These are phyloP conservation scores for Toxostoma redivivum DNA, from an alignment of 2,113 vertebrate species.

Conservation along the genomic window DNA sequence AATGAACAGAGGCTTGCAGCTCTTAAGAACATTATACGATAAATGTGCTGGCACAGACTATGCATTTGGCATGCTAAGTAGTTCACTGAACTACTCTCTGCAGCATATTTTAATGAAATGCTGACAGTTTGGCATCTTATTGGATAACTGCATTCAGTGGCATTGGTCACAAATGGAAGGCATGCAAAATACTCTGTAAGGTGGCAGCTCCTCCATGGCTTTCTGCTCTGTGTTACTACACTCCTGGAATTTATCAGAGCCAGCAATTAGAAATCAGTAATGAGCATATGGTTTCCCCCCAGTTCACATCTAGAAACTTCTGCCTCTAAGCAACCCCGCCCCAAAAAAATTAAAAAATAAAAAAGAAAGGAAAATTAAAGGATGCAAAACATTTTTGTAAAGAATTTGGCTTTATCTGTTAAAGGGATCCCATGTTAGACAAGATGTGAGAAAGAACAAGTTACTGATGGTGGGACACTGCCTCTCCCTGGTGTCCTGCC, in stretches of 20 bases:
- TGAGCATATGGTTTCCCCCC: not conserved
- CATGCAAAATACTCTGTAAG: not conserved
- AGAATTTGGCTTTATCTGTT: not conserved
- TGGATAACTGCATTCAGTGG: constrained; percentile 33
- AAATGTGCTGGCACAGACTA: constrained; percentile 35
- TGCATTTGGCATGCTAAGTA: constrained; percentile 46
- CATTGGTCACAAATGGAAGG: constrained; percentile 50
- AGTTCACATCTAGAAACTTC: constrained; percentile 1
- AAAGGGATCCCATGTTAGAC: not conserved
- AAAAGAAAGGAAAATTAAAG: too few relatives aligned
- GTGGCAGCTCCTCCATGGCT: not conserved
- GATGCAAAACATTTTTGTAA: not conserved
- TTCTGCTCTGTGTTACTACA: constrained; percentile 8
- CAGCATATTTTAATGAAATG: constrained; percentile 60
- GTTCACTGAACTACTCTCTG: constrained; percentile 33
- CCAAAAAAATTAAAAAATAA: too few relatives aligned
- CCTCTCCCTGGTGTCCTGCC: accelerated
- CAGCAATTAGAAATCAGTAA: constrained; percentile 29
- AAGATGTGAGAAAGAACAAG: not conserved
- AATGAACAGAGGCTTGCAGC: constrained; percentile 31
- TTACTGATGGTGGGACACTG: not conserved
- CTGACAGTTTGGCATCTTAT: constrained; percentile 50
- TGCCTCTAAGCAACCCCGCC: not conserved
- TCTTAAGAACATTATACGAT: constrained; percentile 37
- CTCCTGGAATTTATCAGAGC: constrained; percentile 17